These are phyloP conservation scores for Drosophila orena DNA, from an alignment of 1,140 invertebrate species.

Conservation along the genomic window DNA sequence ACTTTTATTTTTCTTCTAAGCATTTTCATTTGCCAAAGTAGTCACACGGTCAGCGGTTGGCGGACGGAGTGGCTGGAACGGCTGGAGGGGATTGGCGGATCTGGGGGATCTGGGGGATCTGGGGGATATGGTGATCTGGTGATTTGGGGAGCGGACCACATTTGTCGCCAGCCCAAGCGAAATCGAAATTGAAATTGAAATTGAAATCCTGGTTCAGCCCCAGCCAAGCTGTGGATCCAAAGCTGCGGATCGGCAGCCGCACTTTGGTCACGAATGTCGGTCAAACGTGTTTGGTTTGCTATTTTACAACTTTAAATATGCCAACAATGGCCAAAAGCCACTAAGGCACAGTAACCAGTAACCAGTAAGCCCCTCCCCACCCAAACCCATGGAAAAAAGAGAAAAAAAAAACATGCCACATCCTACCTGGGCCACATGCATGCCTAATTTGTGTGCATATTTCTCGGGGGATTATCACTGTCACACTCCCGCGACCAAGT, in stretches of 20 bases:
- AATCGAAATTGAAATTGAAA: slow-evolving; percentile 80
- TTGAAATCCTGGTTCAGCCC: slow-evolving; percentile 66
- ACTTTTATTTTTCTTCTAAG: slow-evolving; percentile 59
- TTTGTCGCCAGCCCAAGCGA: slow-evolving; percentile 72
- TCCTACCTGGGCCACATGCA: slow-evolving; percentile 37
- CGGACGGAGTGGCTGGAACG: neutral
- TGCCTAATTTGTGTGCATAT: slow-evolving; percentile 82
- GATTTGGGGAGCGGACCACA: slow-evolving; percentile 45
- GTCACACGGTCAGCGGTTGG: slow-evolving; percentile 69
- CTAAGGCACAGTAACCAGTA: slow-evolving; percentile 4
- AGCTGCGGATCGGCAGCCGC: slow-evolving; percentile 58
- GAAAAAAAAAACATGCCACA: neutral
- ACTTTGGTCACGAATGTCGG: slow-evolving; percentile 83
- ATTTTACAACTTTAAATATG: slow-evolving; percentile 84
- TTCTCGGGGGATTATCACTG: slow-evolving; percentile 76
- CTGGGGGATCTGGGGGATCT: no score
- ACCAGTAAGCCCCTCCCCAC: neutral
- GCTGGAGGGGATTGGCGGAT: neutral
- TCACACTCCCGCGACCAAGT: slow-evolving; percentile 37
- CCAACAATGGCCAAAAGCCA: slow-evolving; percentile 70
- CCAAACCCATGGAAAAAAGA: neutral
- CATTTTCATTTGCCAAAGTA: slow-evolving; percentile 83
- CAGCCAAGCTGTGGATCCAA: slow-evolving; percentile 11
- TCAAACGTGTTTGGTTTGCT: slow-evolving; percentile 82
- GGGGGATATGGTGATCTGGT: neutral